Percentiles rank a stretch among this genome's conserved stretches.
Conservation (phyloP, 2,888 invertebrate species). For the Melieria picta region DNA sequence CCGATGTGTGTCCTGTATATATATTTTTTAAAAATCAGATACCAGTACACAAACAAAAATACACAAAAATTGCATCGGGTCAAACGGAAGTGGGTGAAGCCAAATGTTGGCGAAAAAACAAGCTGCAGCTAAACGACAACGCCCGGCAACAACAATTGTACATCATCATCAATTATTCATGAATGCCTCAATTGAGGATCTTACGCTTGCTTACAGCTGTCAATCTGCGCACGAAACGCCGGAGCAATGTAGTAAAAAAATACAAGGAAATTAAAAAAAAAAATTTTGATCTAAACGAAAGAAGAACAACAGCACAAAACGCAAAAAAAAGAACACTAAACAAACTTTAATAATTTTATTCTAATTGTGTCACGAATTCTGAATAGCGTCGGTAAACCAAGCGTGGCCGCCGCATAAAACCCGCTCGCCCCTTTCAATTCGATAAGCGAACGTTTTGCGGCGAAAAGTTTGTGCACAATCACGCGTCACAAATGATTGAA, state of each 20-base stretch:
- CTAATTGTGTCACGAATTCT: conserved; percentile 22
- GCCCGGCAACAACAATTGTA: background rate
- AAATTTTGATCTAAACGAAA: too few species aligned
- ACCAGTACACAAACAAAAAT: too few species aligned
- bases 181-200: conserved; percentile 19
- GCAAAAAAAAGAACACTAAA: conserved; percentile 1
- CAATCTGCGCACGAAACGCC: background rate
- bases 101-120: too few species aligned
- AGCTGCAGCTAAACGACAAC: too few species aligned
- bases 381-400: conserved; percentile 11
- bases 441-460: too few species aligned
- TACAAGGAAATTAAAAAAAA: background rate
- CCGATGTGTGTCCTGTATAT: too few species aligned
- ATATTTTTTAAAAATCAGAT: too few species aligned
- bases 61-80: too few species aligned
- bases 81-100: too few species aligned
- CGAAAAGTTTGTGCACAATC: background rate
- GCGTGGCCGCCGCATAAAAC: background rate
- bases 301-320: background rate
- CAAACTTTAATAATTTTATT: background rate
- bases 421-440: too few species aligned
- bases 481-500: background rate
- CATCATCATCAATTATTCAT: conserved; percentile 23
- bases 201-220: conserved; percentile 28
- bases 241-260: background rate